A percentile compares a stretch with the other conserved stretches of the same genome.
phyloP scores from a whole-genome alignment of 2,888 invertebrate species.

The Seira musarum region DNA sequence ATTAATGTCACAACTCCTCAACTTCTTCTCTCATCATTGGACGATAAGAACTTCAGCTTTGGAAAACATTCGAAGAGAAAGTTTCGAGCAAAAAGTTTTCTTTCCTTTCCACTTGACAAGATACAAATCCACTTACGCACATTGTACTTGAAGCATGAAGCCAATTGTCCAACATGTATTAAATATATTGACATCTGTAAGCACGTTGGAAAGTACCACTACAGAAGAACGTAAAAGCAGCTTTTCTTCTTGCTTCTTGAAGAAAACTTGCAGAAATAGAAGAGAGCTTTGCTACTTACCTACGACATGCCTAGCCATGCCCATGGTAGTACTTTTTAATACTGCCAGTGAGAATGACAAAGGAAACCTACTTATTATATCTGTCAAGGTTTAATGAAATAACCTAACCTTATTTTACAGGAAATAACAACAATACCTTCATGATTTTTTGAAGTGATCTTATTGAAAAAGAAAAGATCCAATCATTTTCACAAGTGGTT shows the following conservation, averaged over 20 bases:
- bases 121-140: constrained; percentile 12
- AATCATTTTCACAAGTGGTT: constrained; percentile 7
- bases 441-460: no score
- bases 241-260: background rate
- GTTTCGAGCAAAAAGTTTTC: constrained; percentile 1
- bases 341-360: no score
- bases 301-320: no score
- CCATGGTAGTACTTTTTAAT: background rate
- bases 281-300: background rate
- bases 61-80: background rate
- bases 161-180: background rate
- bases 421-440: no score
- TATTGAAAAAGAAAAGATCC: background rate
- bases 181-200: constrained; percentile 12
- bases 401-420: no score
- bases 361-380: no score
- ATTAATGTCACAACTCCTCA: no score
- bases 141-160: constrained; percentile 2
- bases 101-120: background rate
- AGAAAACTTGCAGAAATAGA: background rate
- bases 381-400: no score
- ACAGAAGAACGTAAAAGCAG: background rate
- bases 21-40: no score
- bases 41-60: no score
- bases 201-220: background rate